Conservation (phyloP, 2,888 invertebrate species). For the Eupithecia subumbrata region DNA sequence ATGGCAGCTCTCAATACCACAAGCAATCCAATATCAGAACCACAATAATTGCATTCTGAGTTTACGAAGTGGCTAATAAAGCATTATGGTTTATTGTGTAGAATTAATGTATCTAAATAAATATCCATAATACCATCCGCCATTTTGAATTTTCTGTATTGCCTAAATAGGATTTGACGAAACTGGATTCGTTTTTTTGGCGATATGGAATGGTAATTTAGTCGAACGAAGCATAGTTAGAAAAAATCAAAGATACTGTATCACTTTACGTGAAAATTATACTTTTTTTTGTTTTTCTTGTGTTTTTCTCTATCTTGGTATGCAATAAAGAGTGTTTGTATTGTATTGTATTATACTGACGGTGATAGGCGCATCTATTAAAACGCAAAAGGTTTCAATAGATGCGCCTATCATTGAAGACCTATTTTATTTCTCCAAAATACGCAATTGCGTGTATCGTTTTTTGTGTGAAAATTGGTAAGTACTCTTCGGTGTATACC, state of each 20-base stretch:
- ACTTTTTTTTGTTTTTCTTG: too few relatives aligned
- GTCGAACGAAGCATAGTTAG: background rate
- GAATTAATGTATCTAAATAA: background rate
- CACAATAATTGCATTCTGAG: conserved; percentile 21
- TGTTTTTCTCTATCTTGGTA: too few relatives aligned
- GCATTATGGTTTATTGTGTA: background rate
- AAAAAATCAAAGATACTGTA: background rate
- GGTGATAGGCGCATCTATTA: too few relatives aligned
- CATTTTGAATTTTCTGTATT: background rate
- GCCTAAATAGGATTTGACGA: background rate
- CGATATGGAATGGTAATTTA: background rate
- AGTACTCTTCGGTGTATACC: too few relatives aligned
- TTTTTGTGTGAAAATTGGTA: too few relatives aligned
- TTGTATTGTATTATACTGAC: background rate
- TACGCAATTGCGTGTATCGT: too few relatives aligned
- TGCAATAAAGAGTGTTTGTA: too few relatives aligned
- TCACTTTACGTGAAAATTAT: background rate
- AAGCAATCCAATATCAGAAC: conserved; percentile 12
- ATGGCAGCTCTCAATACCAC: conserved; percentile 22
- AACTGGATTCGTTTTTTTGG: background rate
- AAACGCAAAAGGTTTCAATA: too few relatives aligned
- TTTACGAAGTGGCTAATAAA: conserved; percentile 18
- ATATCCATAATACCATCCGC: background rate
- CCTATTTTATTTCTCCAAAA: too few relatives aligned
- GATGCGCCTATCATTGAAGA: too few relatives aligned